phyloP scores from a whole-genome alignment of 2,797 vertebrate genomes.

The Hippopotamyrus pictus region DNA sequence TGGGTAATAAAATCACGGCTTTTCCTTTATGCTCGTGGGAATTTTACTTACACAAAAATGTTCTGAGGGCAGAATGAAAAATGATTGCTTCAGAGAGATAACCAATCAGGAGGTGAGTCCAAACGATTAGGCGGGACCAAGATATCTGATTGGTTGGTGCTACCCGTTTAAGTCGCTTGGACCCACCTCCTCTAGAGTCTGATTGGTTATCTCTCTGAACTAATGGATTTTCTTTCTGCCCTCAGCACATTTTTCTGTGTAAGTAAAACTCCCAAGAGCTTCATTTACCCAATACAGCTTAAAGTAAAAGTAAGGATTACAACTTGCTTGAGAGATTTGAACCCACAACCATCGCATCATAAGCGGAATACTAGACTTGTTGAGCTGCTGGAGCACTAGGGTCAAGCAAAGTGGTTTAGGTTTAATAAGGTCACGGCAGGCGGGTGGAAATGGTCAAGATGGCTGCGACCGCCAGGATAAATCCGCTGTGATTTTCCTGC shows the following conservation, averaged over 20 bases:
- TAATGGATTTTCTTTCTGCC: not conserved
- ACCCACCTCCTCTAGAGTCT: not conserved
- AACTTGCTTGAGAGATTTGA: not conserved
- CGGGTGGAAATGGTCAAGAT: not conserved
- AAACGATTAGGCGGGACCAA: not conserved
- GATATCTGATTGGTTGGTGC: not conserved
- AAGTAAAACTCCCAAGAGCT: not conserved
- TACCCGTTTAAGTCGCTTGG: not conserved
- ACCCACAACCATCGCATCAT: not conserved
- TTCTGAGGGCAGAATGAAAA: not conserved
- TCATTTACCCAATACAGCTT: not conserved
- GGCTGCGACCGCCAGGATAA: not conserved
- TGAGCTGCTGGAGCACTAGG: not conserved
- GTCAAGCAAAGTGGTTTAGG: not conserved
- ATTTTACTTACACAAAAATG: not conserved
- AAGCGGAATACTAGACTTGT: not conserved
- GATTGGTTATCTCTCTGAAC: not conserved
- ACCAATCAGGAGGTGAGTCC: not conserved
- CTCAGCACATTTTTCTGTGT: not conserved
- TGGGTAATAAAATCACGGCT: not conserved
- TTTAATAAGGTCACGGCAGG: not conserved
- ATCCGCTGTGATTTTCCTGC: not conserved
- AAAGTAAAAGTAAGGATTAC: not conserved
- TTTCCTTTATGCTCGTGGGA: not conserved
- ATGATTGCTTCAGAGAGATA: not conserved